Evolutionary conservation across 1,140 invertebrate species (phyloP).

Genomic region (Listronotus bonariensis): DNA sequence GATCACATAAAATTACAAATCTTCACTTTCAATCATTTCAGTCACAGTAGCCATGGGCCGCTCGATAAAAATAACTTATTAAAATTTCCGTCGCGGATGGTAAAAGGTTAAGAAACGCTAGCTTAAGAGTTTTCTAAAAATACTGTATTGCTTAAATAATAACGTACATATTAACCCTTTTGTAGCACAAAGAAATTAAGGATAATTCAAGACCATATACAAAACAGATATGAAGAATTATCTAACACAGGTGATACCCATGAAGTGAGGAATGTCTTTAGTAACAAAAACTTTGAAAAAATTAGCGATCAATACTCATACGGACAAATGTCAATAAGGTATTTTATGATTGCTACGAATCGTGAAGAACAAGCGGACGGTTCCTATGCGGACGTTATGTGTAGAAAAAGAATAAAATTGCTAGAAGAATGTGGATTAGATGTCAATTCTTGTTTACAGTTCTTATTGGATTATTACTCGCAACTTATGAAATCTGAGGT

Average conservation of each 20-base stretch:
- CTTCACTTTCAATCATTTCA: too few species aligned
- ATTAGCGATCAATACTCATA: conserved; percentile 54
- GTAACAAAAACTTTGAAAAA: conserved; percentile 50
- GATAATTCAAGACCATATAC: conserved; percentile 44
- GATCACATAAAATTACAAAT: too few species aligned
- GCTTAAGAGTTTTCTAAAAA: too few species aligned
- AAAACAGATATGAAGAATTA: conserved; percentile 41
- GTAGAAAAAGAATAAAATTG: conserved; percentile 49
- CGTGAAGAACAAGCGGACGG: conserved; percentile 48
- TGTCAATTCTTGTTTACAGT: conserved; percentile 84
- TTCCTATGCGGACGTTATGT: conserved; percentile 49
- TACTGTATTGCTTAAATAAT: neutral
- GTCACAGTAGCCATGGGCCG: too few species aligned
- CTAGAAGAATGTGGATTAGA: conserved; percentile 68
- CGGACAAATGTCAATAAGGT: conserved; percentile 59
- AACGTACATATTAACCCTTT: conserved; percentile 11
- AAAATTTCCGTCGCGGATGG: too few species aligned
- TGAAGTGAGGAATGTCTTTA: conserved; percentile 48
- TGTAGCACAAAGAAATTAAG: conserved; percentile 47
- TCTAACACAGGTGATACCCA: conserved; percentile 19
- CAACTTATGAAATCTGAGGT: conserved; percentile 70
- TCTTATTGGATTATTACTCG: conserved; percentile 79
- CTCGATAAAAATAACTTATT: too few species aligned
- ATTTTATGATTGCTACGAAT: conserved; percentile 45
- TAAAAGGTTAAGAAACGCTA: too few species aligned